Percentiles rank a stretch among this genome's conserved stretches.
phyloP scores from a whole-genome alignment of 1,140 invertebrate genomes.

The Cydia pomonella region DNA sequence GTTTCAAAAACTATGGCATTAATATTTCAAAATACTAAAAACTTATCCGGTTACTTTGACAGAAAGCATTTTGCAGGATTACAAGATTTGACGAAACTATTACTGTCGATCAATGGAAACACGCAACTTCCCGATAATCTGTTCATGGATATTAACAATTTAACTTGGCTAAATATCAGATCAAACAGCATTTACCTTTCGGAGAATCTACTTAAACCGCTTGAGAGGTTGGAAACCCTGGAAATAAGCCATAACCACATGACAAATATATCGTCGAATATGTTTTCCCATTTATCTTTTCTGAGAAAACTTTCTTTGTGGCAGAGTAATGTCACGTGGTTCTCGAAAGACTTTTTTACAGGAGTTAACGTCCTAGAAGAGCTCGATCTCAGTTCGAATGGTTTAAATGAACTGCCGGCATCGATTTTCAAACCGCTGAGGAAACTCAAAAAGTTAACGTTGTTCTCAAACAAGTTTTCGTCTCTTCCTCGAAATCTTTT shows the following conservation, averaged over 20 bases:
- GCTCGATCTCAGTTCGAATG: constrained; percentile 83
- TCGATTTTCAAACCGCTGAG: constrained; percentile 82
- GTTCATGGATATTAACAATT: constrained; percentile 80
- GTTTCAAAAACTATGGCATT: constrained; percentile 70
- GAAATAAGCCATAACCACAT: constrained; percentile 84
- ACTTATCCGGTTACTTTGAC: constrained; percentile 74
- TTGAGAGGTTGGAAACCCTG: constrained; percentile 81
- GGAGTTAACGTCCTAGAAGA: constrained; percentile 81
- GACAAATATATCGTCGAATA: constrained; percentile 78
- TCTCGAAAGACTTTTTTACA: constrained; percentile 82
- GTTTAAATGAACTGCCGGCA: constrained; percentile 80
- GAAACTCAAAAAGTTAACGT: constrained; percentile 82
- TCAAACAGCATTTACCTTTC: constrained; percentile 83
- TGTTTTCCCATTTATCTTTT: constrained; percentile 82
- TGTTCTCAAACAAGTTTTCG: constrained; percentile 83
- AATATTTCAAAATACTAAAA: constrained; percentile 75
- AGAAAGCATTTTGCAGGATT: constrained; percentile 80
- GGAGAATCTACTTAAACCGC: constrained; percentile 78
- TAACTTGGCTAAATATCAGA: constrained; percentile 82
- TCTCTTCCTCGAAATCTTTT: constrained; percentile 83
- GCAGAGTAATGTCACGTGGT: constrained; percentile 82
- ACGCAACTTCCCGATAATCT: constrained; percentile 82
- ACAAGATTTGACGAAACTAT: constrained; percentile 71
- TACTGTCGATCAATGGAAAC: constrained; percentile 77
- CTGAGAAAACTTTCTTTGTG: constrained; percentile 83